phyloP scores from a whole-genome alignment of 2,113 vertebrate genomes.

The Tychaedon coryphoeus region DNA sequence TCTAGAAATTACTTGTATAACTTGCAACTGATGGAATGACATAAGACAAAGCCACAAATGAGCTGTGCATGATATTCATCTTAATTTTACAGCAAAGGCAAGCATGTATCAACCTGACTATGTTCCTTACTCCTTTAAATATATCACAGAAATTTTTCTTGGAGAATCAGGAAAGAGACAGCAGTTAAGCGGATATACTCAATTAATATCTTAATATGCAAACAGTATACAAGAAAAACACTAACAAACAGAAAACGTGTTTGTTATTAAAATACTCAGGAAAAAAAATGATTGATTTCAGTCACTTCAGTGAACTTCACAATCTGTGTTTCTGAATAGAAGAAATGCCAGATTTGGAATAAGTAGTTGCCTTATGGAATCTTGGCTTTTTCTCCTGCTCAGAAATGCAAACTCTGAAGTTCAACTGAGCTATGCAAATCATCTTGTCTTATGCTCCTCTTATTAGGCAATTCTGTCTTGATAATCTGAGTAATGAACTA shows the following conservation, averaged over 20 bases:
- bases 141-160: neutral
- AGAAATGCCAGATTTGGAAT: conserved; percentile 59
- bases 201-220: neutral
- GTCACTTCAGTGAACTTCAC: conserved; percentile 40
- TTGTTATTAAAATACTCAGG: neutral
- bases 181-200: neutral
- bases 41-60: conserved; percentile 48
- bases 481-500: conserved; percentile 35
- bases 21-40: conserved; percentile 12
- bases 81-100: conserved; percentile 9
- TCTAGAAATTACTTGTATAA: conserved; percentile 23
- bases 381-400: conserved; percentile 51
- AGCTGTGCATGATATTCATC: conserved; percentile 32
- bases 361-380: conserved; percentile 59
- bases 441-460: conserved; percentile 28
- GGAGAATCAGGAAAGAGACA: neutral
- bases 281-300: conserved; percentile 14
- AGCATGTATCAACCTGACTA: conserved; percentile 19
- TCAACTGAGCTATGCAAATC: conserved; percentile 53
- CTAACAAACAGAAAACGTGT: neutral
- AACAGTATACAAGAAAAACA: neutral
- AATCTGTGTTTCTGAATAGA: conserved; percentile 58
- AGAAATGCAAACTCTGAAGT: conserved; percentile 63
- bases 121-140: conserved; percentile 6
- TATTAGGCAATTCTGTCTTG: conserved; percentile 44